Conservation (phyloP, 1,140 invertebrate genomes). For the Drosophila asahinai region DNA sequence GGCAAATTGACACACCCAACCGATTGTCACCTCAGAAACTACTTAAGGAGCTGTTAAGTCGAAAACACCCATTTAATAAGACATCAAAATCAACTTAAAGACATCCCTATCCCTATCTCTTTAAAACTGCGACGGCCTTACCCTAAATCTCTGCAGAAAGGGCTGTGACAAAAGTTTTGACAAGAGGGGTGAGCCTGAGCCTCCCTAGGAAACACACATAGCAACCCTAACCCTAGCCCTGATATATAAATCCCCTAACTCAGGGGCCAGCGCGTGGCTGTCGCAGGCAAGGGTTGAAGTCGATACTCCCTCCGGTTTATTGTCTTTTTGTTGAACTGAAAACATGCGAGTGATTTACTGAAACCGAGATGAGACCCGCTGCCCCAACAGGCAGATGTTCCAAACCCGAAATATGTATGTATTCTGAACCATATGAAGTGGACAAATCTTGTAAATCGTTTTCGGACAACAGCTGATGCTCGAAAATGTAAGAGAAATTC, state of each 20-base stretch:
- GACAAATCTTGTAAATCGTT: constrained; percentile 82
- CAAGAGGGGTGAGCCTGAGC: constrained; percentile 26
- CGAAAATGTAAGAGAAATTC: constrained; percentile 19
- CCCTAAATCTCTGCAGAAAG: constrained; percentile 46
- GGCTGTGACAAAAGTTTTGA: constrained; percentile 74
- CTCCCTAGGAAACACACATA: constrained; percentile 11
- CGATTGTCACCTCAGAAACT: constrained; percentile 68
- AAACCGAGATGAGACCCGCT: constrained; percentile 67
- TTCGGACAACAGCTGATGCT: constrained; percentile 80
- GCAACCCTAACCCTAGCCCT: constrained; percentile 17
- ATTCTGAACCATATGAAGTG: constrained; percentile 47
- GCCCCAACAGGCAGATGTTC: constrained; percentile 71
- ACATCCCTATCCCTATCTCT: background rate
- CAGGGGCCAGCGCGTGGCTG: constrained; percentile 66
- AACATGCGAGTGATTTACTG: constrained; percentile 65
- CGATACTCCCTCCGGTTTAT: constrained; percentile 44
- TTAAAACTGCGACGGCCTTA: background rate
- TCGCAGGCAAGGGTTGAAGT: constrained; percentile 73
- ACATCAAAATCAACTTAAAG: constrained; percentile 77
- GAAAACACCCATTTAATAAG: constrained; percentile 73
- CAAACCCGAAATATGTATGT: constrained; percentile 20
- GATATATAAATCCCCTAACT: constrained; percentile 25
- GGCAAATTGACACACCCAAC: constrained; percentile 6
- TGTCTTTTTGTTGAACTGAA: constrained; percentile 51
- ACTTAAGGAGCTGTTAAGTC: constrained; percentile 78